Evolutionary conservation across 2,113 vertebrate genomes (phyloP).

Genomic region (Enhydra lutris): DNA sequence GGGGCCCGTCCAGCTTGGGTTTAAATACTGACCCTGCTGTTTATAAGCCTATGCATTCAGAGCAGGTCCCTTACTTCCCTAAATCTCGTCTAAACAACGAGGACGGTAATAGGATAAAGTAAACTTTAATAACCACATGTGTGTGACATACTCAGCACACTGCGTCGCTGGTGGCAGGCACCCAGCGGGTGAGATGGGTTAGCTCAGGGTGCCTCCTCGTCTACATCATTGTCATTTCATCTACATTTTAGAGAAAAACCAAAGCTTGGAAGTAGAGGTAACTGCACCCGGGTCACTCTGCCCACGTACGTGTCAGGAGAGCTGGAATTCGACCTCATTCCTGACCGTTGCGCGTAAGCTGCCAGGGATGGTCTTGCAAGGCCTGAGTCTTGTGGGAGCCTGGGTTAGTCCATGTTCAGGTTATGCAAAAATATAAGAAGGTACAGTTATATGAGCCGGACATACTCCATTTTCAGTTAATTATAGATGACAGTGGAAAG

Average conservation of each 20-base stretch:
- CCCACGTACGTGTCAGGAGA: neutral
- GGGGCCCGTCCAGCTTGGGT: neutral
- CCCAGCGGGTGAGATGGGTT: neutral
- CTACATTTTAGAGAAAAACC: neutral
- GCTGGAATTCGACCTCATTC: neutral
- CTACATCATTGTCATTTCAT: neutral
- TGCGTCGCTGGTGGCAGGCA: neutral
- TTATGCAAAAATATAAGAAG: neutral
- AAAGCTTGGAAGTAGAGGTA: neutral
- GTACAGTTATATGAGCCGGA: neutral
- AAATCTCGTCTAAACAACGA: neutral
- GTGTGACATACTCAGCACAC: neutral
- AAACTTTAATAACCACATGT: neutral
- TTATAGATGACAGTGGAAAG: neutral
- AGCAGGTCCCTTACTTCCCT: neutral
- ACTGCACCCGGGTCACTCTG: neutral
- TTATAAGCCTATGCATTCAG: neutral
- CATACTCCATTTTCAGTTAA: neutral
- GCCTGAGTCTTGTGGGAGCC: neutral
- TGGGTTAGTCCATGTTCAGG: neutral
- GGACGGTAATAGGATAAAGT: neutral
- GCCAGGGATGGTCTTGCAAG: neutral
- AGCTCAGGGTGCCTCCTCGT: neutral
- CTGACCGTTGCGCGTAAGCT: neutral
- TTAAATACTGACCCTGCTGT: neutral